Base-by-base conservation (phyloP, 2,113 vertebrate genomes). In the Lepus europaeus region DNA sequence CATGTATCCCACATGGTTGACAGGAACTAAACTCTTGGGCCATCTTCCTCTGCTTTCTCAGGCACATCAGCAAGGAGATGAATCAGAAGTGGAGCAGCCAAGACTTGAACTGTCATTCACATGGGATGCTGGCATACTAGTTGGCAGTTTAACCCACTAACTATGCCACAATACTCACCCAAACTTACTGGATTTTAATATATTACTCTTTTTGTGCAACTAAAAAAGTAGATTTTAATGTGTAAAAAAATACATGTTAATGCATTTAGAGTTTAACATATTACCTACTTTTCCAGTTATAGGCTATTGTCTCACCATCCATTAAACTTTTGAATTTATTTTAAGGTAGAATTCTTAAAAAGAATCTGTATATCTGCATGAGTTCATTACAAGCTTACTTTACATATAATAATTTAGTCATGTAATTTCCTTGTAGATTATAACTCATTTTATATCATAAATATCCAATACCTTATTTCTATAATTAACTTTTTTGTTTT, bases 371-470 rank as follows among this genome's bases (percentile, higher is more conserved):
- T 85, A 80, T 85, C 66, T 95, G 33, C 9, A 73, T 76, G 5
- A 86, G 16, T 88, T 86, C 22, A 29, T 76, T 92, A n/a, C 22
- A 84, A 69, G 80, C 1, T 11, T 93, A 5, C 17, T 17, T 51
- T 87, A 56, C 16, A 56, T 56, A 51, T 56, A 78, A 29, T 86
- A 86, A 77, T n/a, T 85, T 73, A 45, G 20, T 79, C 2, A 76
- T 23, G 53, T 39, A 53, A 22, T 22, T 83, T 20, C 10, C 3
- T 23, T 49, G 1, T 53, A 17, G 25, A 2, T 2, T 45, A 56
- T 79, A 63, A 13, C 23, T 79, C 63, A 78, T 79, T 76, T 89
- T 91, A 63, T 73, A 74, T 74, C 16, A 23, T 73, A 87, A 81
- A 25, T 36, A 6, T 9, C 33, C 31, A 45, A 12, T 25, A 23